phyloP scores from a whole-genome alignment of 2,888 invertebrate genomes.

The Hydriomena furcata region DNA sequence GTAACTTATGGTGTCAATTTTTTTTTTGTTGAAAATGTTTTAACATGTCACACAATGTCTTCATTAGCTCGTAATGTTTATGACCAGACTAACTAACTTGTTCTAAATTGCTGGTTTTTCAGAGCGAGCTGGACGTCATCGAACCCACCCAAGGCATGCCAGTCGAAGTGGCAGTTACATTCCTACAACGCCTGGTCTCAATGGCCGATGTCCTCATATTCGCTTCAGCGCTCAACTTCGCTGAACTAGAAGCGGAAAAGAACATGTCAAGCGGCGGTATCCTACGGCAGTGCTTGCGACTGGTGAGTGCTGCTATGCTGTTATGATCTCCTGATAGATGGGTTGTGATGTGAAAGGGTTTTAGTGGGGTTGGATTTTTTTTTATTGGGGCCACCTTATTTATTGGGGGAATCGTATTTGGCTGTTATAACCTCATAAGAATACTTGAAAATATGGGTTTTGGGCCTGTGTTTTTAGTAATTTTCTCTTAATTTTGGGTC shows the following conservation, averaged over 20 bases:
- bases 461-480: too few relatives aligned
- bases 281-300: constrained; percentile 95
- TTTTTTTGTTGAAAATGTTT: too few relatives aligned
- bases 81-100: too few relatives aligned
- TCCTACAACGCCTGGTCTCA: constrained; percentile 98
- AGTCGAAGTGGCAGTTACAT: constrained; percentile 98
- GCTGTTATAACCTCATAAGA: too few relatives aligned
- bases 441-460: too few relatives aligned
- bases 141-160: constrained; percentile 99
- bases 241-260: constrained; percentile 99
- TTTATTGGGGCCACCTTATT: not conserved
- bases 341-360: constrained; percentile 3
- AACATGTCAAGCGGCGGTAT: constrained; percentile 99
- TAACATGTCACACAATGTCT: too few relatives aligned
- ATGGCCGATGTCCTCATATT: constrained; percentile 99
- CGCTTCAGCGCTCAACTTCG: constrained; percentile 98
- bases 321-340: constrained; percentile 28
- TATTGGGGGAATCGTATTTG: not conserved
- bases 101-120: not conserved
- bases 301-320: constrained; percentile 84
- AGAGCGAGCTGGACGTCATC: constrained; percentile 99
- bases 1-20: too few relatives aligned
- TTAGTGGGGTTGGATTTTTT: not conserved
- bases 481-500: too few relatives aligned
- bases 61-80: too few relatives aligned